phyloP scores from a whole-genome alignment of 2,113 vertebrate species.

The Climacteris rufus region DNA sequence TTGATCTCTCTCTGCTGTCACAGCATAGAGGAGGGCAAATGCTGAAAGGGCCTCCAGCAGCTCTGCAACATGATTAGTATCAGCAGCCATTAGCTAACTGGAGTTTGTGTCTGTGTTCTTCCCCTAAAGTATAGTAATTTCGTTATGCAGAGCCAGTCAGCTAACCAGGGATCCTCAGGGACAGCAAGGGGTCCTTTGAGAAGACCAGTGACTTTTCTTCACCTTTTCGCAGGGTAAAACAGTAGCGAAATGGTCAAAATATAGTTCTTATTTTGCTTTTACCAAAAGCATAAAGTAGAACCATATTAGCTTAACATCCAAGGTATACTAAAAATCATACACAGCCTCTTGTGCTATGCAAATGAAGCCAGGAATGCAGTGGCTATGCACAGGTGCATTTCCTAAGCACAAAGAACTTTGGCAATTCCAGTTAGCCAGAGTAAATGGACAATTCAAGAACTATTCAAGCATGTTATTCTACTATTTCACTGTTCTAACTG shows the following conservation, averaged over 20 bases:
- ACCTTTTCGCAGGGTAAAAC: not conserved
- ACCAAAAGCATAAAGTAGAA: not conserved
- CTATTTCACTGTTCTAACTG: not conserved
- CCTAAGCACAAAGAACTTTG: not conserved
- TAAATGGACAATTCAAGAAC: not conserved
- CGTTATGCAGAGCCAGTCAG: not conserved
- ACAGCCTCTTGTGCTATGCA: not conserved
- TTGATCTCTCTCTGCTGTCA: not conserved
- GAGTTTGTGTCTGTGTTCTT: not conserved
- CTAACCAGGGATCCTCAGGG: not conserved
- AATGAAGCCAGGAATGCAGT: not conserved
- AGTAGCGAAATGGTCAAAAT: not conserved
- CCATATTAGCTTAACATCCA: not conserved
- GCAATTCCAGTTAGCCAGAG: not conserved
- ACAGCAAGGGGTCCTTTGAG: not conserved
- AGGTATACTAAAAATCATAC: not conserved
- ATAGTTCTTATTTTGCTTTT: not conserved
- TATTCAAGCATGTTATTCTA: not conserved
- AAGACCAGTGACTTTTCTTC: not conserved
- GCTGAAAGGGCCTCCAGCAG: constrained; percentile 8
- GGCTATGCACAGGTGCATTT: not conserved
- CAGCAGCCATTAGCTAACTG: constrained; percentile 15
- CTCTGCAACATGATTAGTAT: constrained; percentile 27
- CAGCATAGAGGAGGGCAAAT: not conserved
- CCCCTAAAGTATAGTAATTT: not conserved